Base-by-base conservation (phyloP, 2,888 invertebrate genomes). In the Alviniconcha strummeri region DNA sequence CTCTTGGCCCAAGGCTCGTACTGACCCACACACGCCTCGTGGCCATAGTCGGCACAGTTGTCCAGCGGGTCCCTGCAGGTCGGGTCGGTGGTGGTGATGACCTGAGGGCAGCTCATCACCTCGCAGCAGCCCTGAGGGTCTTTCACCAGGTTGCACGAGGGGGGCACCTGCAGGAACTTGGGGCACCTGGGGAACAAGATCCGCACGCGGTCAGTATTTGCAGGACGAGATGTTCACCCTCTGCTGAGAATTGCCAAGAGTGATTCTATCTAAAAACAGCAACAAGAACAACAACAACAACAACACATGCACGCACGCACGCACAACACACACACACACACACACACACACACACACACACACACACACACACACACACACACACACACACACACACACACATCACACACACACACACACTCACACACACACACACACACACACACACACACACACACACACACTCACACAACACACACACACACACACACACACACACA, bases 1-100 rank as follows among this genome's bases (percentile, higher is more conserved):
- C 88, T 84, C 19, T 77, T 80, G 4, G 89, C 90, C 90, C 90
- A 90, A 11, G 85, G 84, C 36, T 84, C 82, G 79, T 89, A 90
- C 11, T 83, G 81, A 2, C 85, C 83, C 2, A 80, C 80, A 79
- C 90, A 90, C n/a, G 86, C 86, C 13, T 84, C 83, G 9, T 71
- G 69, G 52, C 89, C 89, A 80, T 89, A 90, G 54, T 81, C 85
- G 7, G 84, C 67, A 77, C 89, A 89, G 86, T 89, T 88, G 81
- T 87, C 86, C 13, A 89, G 83, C 11, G 84, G 86, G 78, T 90
- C 88, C 55, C 72, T 83, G 82, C 89, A 89, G 60, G 83, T 82
- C 4, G 86, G 83, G 64, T 87, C 84, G 15, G 84, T 85, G 8
- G 87, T 84, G 17, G 85, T 84, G 15, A 85, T 84, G 11, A 76